A percentile compares a stretch with the other conserved stretches of the same genome.
phyloP scores from a whole-genome alignment of 2,888 invertebrate genomes.

The Agonopterix alstromeriana region DNA sequence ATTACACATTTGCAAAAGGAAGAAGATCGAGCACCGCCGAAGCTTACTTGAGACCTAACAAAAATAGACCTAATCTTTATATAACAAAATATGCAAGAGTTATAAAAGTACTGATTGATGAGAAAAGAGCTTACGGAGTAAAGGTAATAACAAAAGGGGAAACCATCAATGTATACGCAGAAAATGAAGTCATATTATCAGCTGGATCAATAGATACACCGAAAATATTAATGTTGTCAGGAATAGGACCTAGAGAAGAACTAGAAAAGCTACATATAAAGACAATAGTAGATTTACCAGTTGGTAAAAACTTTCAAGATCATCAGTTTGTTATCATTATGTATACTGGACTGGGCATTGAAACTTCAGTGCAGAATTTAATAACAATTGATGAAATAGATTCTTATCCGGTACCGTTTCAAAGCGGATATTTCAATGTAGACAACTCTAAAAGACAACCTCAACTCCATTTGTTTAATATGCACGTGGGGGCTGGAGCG shows the following conservation, averaged over 20 bases:
- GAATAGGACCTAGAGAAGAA: slow-evolving; percentile 46
- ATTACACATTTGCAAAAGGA: slow-evolving; percentile 37
- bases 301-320: slow-evolving; percentile 57
- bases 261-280: slow-evolving; percentile 35
- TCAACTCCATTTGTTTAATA: slow-evolving; percentile 14
- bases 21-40: slow-evolving; percentile 58
- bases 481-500: slow-evolving; percentile 1
- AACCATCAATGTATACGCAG: slow-evolving; percentile 33
- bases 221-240: slow-evolving; percentile 56
- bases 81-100: slow-evolving; percentile 47
- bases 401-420: slow-evolving; percentile 11
- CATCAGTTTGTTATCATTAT: slow-evolving; percentile 36
- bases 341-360: slow-evolving; percentile 39
- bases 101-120: slow-evolving; percentile 43
- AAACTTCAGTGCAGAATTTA: slow-evolving; percentile 22
- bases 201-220: slow-evolving; percentile 54
- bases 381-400: slow-evolving; percentile 20
- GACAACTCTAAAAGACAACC: slow-evolving; percentile 6
- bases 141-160: slow-evolving; percentile 30
- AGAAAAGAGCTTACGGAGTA: slow-evolving; percentile 39
- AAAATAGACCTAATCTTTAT: slow-evolving; percentile 40
- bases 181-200: slow-evolving; percentile 50
- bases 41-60: slow-evolving; percentile 37
- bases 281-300: slow-evolving; percentile 45
- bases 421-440: slow-evolving; percentile 13